Evolutionary conservation across 2,797 vertebrate genomes (phyloP).

Genomic region (Monodelphis domestica): DNA sequence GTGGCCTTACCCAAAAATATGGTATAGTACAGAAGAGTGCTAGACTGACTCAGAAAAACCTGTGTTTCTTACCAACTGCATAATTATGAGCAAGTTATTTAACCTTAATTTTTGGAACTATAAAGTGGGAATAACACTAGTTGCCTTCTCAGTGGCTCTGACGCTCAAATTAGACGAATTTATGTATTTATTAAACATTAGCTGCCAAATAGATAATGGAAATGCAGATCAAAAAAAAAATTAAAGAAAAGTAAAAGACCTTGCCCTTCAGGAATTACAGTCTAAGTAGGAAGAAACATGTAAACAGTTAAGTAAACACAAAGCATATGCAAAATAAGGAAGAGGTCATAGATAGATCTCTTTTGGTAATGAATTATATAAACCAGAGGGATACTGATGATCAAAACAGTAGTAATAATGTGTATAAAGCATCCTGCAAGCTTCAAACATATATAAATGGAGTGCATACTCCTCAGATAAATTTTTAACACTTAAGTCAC

Average conservation of each 20-base stretch:
- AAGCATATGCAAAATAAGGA: background rate
- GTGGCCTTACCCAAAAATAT: background rate
- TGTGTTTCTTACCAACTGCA: background rate
- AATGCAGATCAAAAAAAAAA: background rate
- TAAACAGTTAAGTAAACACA: background rate
- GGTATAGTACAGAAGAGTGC: background rate
- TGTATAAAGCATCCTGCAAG: too few relatives aligned
- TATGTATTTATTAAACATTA: background rate
- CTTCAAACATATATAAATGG: background rate
- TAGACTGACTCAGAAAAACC: background rate
- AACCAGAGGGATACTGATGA: too few relatives aligned
- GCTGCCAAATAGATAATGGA: background rate
- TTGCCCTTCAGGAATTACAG: background rate
- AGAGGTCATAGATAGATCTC: too few relatives aligned
- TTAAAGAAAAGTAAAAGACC: too few relatives aligned
- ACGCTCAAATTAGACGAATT: background rate
- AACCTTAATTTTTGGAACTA: background rate
- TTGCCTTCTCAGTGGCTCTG: background rate
- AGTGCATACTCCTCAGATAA: background rate
- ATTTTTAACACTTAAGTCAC: too few relatives aligned
- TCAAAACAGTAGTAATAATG: background rate
- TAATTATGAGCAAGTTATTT: background rate
- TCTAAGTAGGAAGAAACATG: too few relatives aligned
- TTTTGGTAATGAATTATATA: background rate
- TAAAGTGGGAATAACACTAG: background rate